Evolutionary conservation across 2,113 vertebrate species (phyloP), one percentile per base, ranked within the genome.

Genomic region (Polyodon spathula): DNA sequence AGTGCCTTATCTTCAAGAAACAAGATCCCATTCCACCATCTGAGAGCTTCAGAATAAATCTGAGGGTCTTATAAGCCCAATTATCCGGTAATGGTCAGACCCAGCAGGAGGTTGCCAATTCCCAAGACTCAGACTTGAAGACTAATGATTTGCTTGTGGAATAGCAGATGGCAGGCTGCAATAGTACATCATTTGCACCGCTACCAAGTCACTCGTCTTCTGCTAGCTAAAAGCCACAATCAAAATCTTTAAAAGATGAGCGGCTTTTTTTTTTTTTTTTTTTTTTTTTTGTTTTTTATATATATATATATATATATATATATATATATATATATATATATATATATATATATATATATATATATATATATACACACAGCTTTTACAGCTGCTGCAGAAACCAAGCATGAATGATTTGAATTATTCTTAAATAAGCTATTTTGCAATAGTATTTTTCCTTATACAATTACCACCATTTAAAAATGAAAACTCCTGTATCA

Each of bases 11-110:
- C 63, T 54, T 37, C n/a, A 27, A 12, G 44, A 55, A 51, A 50
- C 8, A 6, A 16, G 48, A 74, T 73, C 65, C 58, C 75, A 66
- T 76, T 76, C 72, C 74, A 72, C 68, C 75, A 73, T 66, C 81
- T 77, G 73, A 76, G 76, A 85, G 82, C 80, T 86, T 77, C 73
- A 76, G 69, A 75, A 77, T 54, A 68, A 78, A 79, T 74, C 77
- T 62, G 71, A 78, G 72, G 77, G 69, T 72, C 75, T 76, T 71
- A 78, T 67, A 68, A 79, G 76, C 73, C 74, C 84, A 83, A 86
- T 88, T 82, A 83, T 77, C 73, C 75, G 68, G 71, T 83, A 82
- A 82, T 77, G 76, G 68, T 68, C 61, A 73, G 63, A 65, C 71
- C 72, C 77, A 75, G 71, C 44, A 4, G 79, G 80, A 76, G 64